Evolutionary conservation across 2,113 vertebrate species (phyloP), one percentile per base, ranked within the genome.

Genomic region (Progne subis): DNA sequence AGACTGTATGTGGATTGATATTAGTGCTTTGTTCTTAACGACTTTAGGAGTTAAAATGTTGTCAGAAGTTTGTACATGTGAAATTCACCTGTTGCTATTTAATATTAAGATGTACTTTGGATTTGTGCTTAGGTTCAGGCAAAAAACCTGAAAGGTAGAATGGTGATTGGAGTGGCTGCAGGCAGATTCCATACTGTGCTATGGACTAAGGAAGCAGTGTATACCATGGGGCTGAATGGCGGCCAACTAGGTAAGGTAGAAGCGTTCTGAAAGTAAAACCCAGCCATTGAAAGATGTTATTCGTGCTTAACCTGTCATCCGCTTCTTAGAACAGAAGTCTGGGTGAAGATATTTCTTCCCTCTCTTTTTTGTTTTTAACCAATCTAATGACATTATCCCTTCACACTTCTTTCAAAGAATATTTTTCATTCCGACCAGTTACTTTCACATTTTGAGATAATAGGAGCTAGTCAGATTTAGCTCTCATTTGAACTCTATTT

Each of bases 161-260:
- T 96, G 44, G 97, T 99, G 94, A 98, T 98, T 97, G 99, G 99
- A 93, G 99, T 99, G 87, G 99, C 99, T 91, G 99, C 99, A 84
- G 99, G 99, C 96, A 98, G 98, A 95, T 99, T 99, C 97, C 99
- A 99, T 95, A 99, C 99, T 12, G 99, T 99, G 88, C 97, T 99
- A 12, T 99, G 99, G 99, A 99, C 99, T 90, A 98, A 97, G 96
- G 99, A 99, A 97, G 98, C 99, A 31, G 98, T 99, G 69, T 99
- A 99, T 90, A 99, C 99, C 47, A 96, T 99, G 98, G 99, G 99
- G 77, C 98, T 99, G 67, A 99, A 99, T 95, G 99, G 99, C 91
- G 99, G 99, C 72, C 99, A 99, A 46, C 98, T 99, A 96, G 99
- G 99, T 99, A 98, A 98, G 98, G 97, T 90, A 88, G 94, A 91